Base-by-base conservation (phyloP, 35 echinoderm and acorn worm species). In the Ptychodera flava region DNA sequence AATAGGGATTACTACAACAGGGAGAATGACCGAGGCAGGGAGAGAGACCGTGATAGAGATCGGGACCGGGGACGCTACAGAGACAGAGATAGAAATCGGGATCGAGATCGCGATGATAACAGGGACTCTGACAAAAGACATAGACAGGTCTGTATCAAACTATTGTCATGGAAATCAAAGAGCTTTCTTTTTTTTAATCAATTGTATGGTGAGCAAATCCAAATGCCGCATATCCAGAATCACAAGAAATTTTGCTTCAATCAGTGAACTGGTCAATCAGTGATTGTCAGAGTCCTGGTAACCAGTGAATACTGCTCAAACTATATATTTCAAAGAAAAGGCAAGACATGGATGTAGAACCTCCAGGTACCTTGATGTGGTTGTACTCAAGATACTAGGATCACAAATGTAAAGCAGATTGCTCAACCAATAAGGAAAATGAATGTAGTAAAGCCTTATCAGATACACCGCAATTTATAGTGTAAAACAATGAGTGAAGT, bases 71-170 rank as follows among this genome's bases (percentile, higher is more conserved):
- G 31, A 6, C 6, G 78, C 12, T 15, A 30, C 37, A 83, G 35
- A 36, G 82, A 83, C 15, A 83, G 80, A 82, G 32, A 33, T 82
- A 31, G 82, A 83, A 36, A 35, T 16, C 82, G 33, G 1, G 22
- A 34, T 2, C 82, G 34, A 35, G 82, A 83, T 16, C 1, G 82
- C 35, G 35, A 83, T 22, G 45, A 64, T 6, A 64, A 22, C 32
- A 83, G 35, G 37, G 10, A 36, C 12, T 36, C 16, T 36, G 78
- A 80, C 30, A 32, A 29, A 28, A 80, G 78, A 80, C 33, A 83
- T 83, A 36, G 33, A 37, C 82, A 34, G 1, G 35, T 28, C 37
- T 2, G 82, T 27, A 34, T 27, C 28, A n/a, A 36, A 83, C 35
- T 34, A 83, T 16, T 16, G 35, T 12, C 12, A 81, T 34, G 14